These are phyloP conservation scores for Stylophora pistillata DNA, from an alignment of 64 coral and sea anemone species.

Conservation along the genomic window DNA sequence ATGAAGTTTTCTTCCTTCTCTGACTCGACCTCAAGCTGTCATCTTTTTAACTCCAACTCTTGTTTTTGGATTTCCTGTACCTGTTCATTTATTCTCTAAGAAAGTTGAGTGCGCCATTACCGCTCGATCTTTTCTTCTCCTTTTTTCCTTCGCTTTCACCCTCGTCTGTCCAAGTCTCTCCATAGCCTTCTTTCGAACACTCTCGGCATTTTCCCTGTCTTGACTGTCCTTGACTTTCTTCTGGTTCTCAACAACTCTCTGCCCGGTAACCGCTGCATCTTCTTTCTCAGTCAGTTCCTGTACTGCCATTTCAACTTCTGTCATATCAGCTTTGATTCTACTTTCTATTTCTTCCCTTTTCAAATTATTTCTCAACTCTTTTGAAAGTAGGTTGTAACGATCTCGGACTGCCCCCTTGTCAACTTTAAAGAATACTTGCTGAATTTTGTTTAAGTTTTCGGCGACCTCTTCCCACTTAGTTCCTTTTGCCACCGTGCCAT, in stretches of 20 bases:
- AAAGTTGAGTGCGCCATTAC: slow-evolving; percentile 58
- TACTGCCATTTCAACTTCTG: slow-evolving; percentile 30
- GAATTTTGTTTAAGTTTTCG: not conserved
- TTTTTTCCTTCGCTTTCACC: slow-evolving; percentile 53
- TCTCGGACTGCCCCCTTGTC: no score
- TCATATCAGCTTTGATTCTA: slow-evolving; percentile 56
- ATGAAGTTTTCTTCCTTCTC: slow-evolving; percentile 66
- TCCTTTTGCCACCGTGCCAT: not conserved
- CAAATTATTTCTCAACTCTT: slow-evolving; percentile 44
- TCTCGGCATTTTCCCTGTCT: slow-evolving; percentile 54
- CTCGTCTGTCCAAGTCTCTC: slow-evolving; percentile 56
- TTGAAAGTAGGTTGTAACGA: slow-evolving; percentile 2
- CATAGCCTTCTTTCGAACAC: slow-evolving; percentile 48
- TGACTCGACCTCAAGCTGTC: slow-evolving; percentile 43
- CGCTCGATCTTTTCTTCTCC: slow-evolving; percentile 47
- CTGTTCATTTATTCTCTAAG: slow-evolving; percentile 62
- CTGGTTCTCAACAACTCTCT: slow-evolving; percentile 42
- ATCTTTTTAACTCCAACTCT: slow-evolving; percentile 54
- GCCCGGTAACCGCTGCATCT: slow-evolving; percentile 49
- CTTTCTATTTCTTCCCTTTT: slow-evolving; percentile 49
- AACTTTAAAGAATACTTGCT: not conserved
- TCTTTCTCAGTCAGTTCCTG: slow-evolving; percentile 59
- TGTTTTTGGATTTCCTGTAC: slow-evolving; percentile 48
- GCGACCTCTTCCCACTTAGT: slow-evolving; percentile 16
- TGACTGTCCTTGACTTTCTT: slow-evolving; percentile 36